Percentiles rank a stretch among this genome's conserved stretches.
phyloP scores from a whole-genome alignment of 2,797 vertebrate species.

The Hippopotamyrus pictus region DNA sequence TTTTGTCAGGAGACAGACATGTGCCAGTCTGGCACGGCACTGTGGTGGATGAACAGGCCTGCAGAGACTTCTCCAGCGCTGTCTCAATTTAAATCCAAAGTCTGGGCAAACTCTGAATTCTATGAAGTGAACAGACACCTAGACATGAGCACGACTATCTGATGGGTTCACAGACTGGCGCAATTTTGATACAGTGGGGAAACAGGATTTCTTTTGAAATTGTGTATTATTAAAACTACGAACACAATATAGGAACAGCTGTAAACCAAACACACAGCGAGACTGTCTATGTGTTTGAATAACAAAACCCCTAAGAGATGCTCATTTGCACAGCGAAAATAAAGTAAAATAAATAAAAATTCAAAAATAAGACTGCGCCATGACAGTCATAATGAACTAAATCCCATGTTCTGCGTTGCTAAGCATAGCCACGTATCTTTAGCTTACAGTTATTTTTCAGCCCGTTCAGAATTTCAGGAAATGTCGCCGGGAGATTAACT shows the following conservation, averaged over 20 bases:
- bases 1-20: background rate
- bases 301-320: background rate
- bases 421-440: background rate
- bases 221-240: background rate
- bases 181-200: background rate
- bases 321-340: background rate
- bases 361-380: background rate
- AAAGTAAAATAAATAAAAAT: background rate
- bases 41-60: background rate
- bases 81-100: background rate
- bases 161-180: background rate
- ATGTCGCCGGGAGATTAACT: background rate
- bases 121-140: background rate
- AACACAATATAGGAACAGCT: background rate
- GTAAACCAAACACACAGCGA: background rate
- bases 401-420: background rate
- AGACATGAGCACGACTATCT: background rate
- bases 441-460: background rate
- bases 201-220: background rate
- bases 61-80: background rate
- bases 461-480: background rate
- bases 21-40: background rate
- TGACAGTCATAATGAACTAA: background rate
- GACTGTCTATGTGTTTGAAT: background rate
- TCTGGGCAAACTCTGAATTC: background rate